Base-by-base conservation (phyloP, 1,140 invertebrate species). In the Zaprionus ornatus region DNA sequence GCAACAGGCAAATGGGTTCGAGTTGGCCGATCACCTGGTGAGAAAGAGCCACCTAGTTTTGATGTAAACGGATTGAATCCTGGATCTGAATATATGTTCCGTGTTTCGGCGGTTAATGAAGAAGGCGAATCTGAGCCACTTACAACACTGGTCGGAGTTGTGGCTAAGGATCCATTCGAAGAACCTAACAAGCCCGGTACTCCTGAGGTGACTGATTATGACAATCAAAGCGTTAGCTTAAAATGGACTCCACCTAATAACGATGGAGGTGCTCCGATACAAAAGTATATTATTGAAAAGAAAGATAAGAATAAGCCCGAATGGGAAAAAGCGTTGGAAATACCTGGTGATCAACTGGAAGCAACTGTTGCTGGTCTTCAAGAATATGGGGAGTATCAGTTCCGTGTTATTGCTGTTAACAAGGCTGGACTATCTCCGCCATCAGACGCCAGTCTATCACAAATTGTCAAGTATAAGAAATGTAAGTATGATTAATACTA, bases 91-190 rank as follows among this genome's bases (percentile, higher is more conserved):
- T 99, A 99, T 93, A 97, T 98, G 93, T 99, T 99, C 95, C 94
- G 98, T 45, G 98, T 99, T 1, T 97, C 96, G 0, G 99, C 99
- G 55, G 96, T 98, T 61, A 99, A 99, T 92, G 97, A 97, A 76
- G 98, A 99, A 93, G 99, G 99, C 35, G 97, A 98, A 82, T 99
- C 98, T 6, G 98, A 99, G 78, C 98, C 98, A 6, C 93, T 99
- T 27, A 96, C 96, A 50, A 97, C 98, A 35, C 95, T 97, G 29
- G 95, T 95, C 27, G 95, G 96, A 23, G 96, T 97, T 37, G 93
- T 98, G 17, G 99, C 99, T 64, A 99, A 99, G 93, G 99, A 99
- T 96, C 98, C 99, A 55, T 99, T 96, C 92, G 98, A 98, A 97
- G 94, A 95, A 94, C 91, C 97, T 13, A 94, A 95, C 55, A 98